Percentiles rank a stretch among this genome's conserved stretches.
These are phyloP conservation scores for Antechinus stuartii DNA, from an alignment of 2,113 vertebrate genomes.

Conservation along the genomic window DNA sequence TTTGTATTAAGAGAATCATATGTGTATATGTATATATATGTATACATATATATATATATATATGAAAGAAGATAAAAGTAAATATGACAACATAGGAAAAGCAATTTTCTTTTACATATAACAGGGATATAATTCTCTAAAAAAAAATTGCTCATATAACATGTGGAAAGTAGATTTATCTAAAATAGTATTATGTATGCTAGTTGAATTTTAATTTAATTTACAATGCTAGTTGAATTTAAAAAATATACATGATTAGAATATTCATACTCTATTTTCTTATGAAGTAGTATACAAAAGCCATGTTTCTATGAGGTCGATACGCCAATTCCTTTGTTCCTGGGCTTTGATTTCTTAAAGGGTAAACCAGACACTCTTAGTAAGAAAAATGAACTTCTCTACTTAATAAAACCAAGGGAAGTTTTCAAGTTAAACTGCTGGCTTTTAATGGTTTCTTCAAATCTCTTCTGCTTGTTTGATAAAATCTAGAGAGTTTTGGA, in stretches of 20 bases:
- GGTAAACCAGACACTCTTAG: conserved; percentile 28
- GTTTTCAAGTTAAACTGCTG: conserved; percentile 12
- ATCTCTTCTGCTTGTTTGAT: not conserved
- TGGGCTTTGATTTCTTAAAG: conserved; percentile 51
- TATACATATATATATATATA: no score
- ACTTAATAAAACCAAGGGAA: conserved; percentile 19
- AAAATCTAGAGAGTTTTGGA: not conserved
- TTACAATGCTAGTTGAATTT: not conserved
- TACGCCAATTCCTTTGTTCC: conserved; percentile 42
- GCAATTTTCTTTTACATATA: not conserved
- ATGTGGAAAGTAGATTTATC: not conserved
- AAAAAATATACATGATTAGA: not conserved
- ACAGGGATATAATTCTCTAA: not conserved
- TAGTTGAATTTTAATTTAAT: conserved; percentile 4
- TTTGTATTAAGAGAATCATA: not conserved
- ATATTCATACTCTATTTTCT: not conserved
- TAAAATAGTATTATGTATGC: not conserved
- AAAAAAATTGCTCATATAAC: not conserved
- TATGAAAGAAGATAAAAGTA: not conserved
- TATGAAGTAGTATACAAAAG: conserved; percentile 23
- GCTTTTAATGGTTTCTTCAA: not conserved
- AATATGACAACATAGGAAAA: not conserved
- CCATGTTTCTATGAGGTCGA: conserved; percentile 4
- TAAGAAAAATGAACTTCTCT: not conserved
- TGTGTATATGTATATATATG: not conserved